These are phyloP conservation scores for Oncorhynchus gorbuscha DNA, from an alignment of 2,113 vertebrate genomes.

Conservation along the genomic window DNA sequence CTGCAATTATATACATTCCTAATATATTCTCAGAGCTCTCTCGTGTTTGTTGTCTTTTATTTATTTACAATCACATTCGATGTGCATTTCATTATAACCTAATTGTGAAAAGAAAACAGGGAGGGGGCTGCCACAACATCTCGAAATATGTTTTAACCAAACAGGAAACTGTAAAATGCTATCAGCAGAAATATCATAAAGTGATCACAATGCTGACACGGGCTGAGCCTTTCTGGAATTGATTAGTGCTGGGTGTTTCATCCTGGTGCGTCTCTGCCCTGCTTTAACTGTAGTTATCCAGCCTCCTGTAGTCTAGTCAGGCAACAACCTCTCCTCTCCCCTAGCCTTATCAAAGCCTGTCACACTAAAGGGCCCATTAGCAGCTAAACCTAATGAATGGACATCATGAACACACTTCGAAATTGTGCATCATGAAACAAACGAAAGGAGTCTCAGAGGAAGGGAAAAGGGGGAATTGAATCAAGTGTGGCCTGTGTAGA, in stretches of 20 bases:
- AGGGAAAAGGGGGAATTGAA: background rate
- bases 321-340: constrained; percentile 21
- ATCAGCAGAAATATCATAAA: background rate
- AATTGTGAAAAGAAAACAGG: constrained; percentile 36
- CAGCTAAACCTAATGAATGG: constrained; percentile 44
- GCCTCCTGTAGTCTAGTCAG: constrained; percentile 41
- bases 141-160: constrained; percentile 31
- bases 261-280: constrained; percentile 23
- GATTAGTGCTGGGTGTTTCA: constrained; percentile 20
- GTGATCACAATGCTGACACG: background rate
- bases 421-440: background rate
- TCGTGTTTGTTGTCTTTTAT: constrained; percentile 50
- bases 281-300: constrained; percentile 48
- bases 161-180: constrained; percentile 30
- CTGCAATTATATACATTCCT: constrained; percentile 65
- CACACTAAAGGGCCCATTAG: constrained; percentile 52
- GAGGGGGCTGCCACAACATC: constrained; percentile 18
- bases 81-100: constrained; percentile 65
- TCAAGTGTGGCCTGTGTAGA: background rate
- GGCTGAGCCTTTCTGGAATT: background rate
- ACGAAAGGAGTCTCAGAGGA: background rate
- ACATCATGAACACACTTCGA: constrained; percentile 41
- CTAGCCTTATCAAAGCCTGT: constrained; percentile 46
- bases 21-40: constrained; percentile 59
- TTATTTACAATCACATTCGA: constrained; percentile 61